A percentile compares a stretch with the other conserved stretches of the same genome.
These are phyloP conservation scores for Blomia tropicalis DNA, from an alignment of 2,888 invertebrate genomes.

Conservation along the genomic window DNA sequence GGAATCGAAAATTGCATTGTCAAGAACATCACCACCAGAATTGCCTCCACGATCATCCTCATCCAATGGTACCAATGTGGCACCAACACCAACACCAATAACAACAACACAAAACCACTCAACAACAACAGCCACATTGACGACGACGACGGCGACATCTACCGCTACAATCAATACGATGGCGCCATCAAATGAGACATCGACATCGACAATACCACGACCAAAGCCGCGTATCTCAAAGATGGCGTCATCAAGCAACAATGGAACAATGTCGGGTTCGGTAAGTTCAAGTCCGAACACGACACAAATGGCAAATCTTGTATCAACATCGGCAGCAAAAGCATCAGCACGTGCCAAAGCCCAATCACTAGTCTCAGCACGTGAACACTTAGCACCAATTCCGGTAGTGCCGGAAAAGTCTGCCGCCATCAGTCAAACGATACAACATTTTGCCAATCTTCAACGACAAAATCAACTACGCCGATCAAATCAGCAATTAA, in stretches of 20 bases:
- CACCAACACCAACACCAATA: not conserved
- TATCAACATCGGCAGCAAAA: not conserved
- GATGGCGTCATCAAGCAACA: not conserved
- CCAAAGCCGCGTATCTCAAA: constrained; percentile 12
- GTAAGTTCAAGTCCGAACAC: not conserved
- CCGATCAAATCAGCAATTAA: not conserved
- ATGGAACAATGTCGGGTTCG: not conserved
- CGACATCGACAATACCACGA: not conserved
- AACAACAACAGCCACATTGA: not conserved
- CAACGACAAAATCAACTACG: constrained; percentile 15
- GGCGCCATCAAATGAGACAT: not conserved
- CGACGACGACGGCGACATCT: not conserved
- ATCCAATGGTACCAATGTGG: not conserved
- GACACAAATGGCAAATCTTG: not conserved
- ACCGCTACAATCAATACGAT: not conserved
- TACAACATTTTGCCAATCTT: constrained; percentile 15
- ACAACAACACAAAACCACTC: not conserved
- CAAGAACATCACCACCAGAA: not conserved
- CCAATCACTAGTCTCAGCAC: not conserved
- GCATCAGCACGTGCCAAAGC: not conserved
- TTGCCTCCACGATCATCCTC: not conserved
- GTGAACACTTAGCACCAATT: not conserved
- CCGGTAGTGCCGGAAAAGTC: constrained; percentile 15
- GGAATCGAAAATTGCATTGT: not conserved
- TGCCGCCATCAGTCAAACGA: constrained; percentile 9